Conservation (phyloP, 2,888 invertebrate species). For the Lysandra coridon region DNA sequence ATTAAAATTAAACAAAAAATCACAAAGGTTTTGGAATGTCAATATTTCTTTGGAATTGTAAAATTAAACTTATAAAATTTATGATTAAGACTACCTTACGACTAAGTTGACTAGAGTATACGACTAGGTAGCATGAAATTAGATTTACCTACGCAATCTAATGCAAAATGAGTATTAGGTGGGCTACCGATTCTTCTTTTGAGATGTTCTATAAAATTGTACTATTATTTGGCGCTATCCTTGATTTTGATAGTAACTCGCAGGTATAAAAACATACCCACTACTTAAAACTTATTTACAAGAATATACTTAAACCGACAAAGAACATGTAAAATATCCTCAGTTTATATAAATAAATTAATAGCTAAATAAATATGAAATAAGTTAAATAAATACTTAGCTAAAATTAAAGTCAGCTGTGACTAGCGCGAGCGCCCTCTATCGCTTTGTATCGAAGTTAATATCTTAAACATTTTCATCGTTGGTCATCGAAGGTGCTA, state of each 20-base stretch:
- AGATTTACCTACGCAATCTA: slow-evolving; percentile 7
- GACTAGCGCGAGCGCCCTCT: not conserved
- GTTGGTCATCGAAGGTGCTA: slow-evolving; percentile 11
- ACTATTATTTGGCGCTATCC: slow-evolving; percentile 24
- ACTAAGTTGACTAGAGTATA: slow-evolving; percentile 31
- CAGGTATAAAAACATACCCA: not conserved
- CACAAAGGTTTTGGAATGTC: slow-evolving; percentile 32
- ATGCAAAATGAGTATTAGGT: slow-evolving; percentile 16
- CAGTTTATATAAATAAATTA: not conserved
- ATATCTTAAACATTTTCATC: not conserved
- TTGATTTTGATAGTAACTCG: not conserved
- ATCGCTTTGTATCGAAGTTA: not conserved
- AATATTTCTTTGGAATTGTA: slow-evolving; percentile 25
- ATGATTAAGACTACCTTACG: slow-evolving; percentile 27
- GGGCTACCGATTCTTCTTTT: not conserved
- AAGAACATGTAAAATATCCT: slow-evolving; percentile 11
- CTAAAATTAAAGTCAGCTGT: not conserved
- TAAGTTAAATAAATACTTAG: not conserved
- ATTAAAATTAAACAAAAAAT: slow-evolving; percentile 42
- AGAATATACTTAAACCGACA: not conserved
- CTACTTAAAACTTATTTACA: slow-evolving; percentile 3
- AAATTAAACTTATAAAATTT: slow-evolving; percentile 29
- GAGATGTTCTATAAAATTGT: slow-evolving; percentile 23
- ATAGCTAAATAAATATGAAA: not conserved
- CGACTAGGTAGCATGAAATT: slow-evolving; percentile 35